Evolutionary conservation across 64 coral and sea anemone species (phyloP).

Genomic region (Porites lutea): DNA sequence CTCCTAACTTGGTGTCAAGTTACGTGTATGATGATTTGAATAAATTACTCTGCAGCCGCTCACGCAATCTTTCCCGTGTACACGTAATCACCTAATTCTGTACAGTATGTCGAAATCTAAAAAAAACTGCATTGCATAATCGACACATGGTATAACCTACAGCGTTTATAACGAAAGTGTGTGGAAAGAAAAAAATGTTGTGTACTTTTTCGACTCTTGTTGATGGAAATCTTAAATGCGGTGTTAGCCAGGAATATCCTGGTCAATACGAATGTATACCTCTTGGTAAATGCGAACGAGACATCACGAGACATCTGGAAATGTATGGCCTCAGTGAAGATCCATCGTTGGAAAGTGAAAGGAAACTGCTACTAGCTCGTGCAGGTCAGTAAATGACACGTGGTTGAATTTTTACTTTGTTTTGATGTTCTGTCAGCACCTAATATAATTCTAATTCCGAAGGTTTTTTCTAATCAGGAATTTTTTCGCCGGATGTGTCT

Average conservation of each 20-base stretch:
- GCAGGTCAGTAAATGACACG: background rate
- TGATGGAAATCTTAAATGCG: too few species aligned
- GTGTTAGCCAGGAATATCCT: background rate
- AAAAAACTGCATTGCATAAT: background rate
- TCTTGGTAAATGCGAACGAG: background rate
- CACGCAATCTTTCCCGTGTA: too few species aligned
- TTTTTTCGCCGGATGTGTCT: constrained; percentile 41
- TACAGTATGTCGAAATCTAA: too few species aligned
- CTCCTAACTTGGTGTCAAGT: too few species aligned
- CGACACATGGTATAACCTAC: background rate
- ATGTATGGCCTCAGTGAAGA: constrained; percentile 2
- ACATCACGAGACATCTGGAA: too few species aligned
- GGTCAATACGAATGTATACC: background rate
- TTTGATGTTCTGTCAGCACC: background rate
- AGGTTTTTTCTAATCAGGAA: background rate
- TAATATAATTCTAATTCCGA: too few species aligned
- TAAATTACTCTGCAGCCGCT: too few species aligned
- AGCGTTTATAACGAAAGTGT: background rate
- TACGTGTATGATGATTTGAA: too few species aligned
- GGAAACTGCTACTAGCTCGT: background rate
- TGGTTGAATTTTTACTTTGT: background rate
- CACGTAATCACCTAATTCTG: too few species aligned
- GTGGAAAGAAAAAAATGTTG: background rate
- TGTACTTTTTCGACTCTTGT: background rate
- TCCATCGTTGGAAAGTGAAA: background rate